phyloP scores from a whole-genome alignment of 2,797 vertebrate genomes.

The Ptychobarbus kaznakovi region DNA sequence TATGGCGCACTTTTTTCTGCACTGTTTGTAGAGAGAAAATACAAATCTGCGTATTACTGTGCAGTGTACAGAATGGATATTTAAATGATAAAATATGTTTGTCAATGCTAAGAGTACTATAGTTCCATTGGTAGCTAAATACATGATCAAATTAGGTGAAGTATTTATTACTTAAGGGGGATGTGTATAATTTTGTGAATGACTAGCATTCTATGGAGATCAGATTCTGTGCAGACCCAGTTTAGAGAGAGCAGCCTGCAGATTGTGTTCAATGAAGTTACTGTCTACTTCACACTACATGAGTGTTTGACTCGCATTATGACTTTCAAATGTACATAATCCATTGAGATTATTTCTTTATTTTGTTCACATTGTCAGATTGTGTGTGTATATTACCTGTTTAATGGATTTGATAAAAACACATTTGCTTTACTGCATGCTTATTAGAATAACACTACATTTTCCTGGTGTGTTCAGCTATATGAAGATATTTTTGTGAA shows the following conservation, averaged over 20 bases:
- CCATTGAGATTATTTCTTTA: slow-evolving; percentile 9
- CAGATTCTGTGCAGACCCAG: not conserved
- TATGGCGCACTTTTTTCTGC: not conserved
- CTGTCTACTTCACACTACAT: not conserved
- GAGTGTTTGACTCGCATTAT: not conserved
- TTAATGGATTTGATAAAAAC: slow-evolving; percentile 34
- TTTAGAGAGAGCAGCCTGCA: not conserved
- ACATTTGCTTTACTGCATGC: slow-evolving; percentile 46
- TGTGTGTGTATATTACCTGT: slow-evolving; percentile 28
- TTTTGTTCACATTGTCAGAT: slow-evolving; percentile 29
- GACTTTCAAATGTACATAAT: slow-evolving; percentile 31
- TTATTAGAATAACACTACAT: slow-evolving; percentile 33
- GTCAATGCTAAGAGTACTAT: not conserved
- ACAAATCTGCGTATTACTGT: not conserved
- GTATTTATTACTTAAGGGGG: not conserved
- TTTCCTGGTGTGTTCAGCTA: slow-evolving; percentile 13
- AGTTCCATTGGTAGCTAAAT: not conserved
- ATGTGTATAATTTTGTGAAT: not conserved
- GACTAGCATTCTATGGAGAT: not conserved
- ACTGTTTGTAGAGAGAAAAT: not conserved
- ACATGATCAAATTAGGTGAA: not conserved
- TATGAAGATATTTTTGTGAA: slow-evolving; percentile 48
- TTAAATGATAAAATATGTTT: slow-evolving; percentile 5
- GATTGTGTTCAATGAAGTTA: slow-evolving; percentile 1
- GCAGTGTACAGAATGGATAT: not conserved